Conservation (phyloP, 1,140 invertebrate genomes). For the Camponotus floridanus region DNA sequence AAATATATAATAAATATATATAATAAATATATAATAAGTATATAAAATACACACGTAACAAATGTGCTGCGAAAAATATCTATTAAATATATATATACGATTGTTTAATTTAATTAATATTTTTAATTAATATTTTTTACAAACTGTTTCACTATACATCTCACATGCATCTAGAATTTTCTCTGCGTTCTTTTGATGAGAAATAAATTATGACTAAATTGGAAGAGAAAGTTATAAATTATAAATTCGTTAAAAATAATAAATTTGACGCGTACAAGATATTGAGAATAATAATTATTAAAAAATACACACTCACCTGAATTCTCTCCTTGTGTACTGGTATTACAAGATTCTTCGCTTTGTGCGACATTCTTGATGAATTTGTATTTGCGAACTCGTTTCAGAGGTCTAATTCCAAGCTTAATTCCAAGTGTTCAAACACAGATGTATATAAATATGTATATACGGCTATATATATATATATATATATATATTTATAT, state of each 20-base stretch:
- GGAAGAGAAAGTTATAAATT: too few species aligned
- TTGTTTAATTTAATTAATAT: too few species aligned
- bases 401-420: not conserved
- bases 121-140: too few species aligned
- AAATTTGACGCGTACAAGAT: not conserved
- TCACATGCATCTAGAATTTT: not conserved
- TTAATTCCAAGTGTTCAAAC: slow-evolving; percentile 13
- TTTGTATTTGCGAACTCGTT: not conserved
- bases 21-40: too few species aligned
- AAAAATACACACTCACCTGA: slow-evolving; percentile 77
- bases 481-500: slow-evolving; percentile 45
- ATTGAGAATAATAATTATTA: not conserved
- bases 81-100: too few species aligned
- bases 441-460: slow-evolving; percentile 57
- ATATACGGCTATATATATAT: slow-evolving; percentile 12
- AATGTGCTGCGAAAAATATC: too few species aligned
- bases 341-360: slow-evolving; percentile 74
- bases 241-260: too few species aligned
- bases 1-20: too few species aligned
- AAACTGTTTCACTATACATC: too few species aligned
- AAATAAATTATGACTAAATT: not conserved
- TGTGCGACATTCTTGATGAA: slow-evolving; percentile 80
- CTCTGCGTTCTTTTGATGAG: not conserved
- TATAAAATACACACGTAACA: too few species aligned
- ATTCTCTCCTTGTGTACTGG: slow-evolving; percentile 81